Percentiles rank a stretch among this genome's conserved stretches.
Conservation (phyloP, 2,888 invertebrate genomes). For the Athripsodes cinereus region DNA sequence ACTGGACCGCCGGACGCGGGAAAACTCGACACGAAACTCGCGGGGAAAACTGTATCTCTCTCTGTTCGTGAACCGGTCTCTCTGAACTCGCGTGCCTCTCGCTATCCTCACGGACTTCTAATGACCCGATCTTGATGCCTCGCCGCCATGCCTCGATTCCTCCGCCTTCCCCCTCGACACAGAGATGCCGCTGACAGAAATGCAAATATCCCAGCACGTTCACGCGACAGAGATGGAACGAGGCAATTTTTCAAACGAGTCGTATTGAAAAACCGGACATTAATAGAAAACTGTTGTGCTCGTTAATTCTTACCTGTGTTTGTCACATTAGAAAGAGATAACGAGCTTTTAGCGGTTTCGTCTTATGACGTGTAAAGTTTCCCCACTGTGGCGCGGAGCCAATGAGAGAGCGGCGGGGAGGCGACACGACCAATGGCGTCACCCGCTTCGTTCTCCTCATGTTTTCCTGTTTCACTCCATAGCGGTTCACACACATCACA, state of each 20-base stretch:
- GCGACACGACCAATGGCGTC: slow-evolving; percentile 13
- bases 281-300: slow-evolving; percentile 34
- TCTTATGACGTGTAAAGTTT: slow-evolving; percentile 50
- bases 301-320: slow-evolving; percentile 52
- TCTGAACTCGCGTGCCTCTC: slow-evolving; percentile 30
- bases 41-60: slow-evolving; percentile 5
- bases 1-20: slow-evolving; percentile 52
- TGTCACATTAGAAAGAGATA: slow-evolving; percentile 53
- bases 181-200: slow-evolving; percentile 35
- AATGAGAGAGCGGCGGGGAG: slow-evolving; percentile 7
- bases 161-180: slow-evolving; percentile 34
- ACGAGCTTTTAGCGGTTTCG: slow-evolving; percentile 53
- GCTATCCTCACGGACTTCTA: slow-evolving; percentile 27
- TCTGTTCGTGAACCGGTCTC: slow-evolving; percentile 7
- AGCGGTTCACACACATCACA: not conserved
- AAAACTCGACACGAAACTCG: slow-evolving; percentile 8
- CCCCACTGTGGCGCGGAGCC: slow-evolving; percentile 34
- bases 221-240: slow-evolving; percentile 32
- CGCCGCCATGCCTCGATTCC: slow-evolving; percentile 52
- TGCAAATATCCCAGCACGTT: slow-evolving; percentile 23
- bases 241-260: slow-evolving; percentile 27
- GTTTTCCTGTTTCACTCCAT: not conserved
- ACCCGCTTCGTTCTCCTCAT: slow-evolving; percentile 8
- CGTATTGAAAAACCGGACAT: slow-evolving; percentile 20
- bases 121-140: slow-evolving; percentile 41